phyloP scores from a whole-genome alignment of 64 coral and sea anemone species.

The Hydrozoanthus tunicans region DNA sequence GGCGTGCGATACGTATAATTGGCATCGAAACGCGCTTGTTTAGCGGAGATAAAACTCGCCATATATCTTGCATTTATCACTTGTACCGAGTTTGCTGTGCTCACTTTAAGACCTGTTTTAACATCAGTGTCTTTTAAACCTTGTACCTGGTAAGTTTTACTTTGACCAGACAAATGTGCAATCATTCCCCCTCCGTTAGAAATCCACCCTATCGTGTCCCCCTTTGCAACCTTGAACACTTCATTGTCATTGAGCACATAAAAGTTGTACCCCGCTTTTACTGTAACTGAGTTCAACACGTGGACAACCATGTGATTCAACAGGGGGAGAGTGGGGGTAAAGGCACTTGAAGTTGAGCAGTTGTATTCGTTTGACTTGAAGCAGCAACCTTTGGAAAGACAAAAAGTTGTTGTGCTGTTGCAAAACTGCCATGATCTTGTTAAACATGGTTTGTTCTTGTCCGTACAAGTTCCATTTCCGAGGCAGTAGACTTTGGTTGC shows the following conservation, averaged over 20 bases:
- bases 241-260: constrained; percentile 59
- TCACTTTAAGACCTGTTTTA: constrained; percentile 44
- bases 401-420: not conserved
- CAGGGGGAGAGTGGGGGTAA: not conserved
- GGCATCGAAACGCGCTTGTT: constrained; percentile 42
- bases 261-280: constrained; percentile 75
- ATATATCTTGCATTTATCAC: constrained; percentile 12
- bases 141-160: constrained; percentile 36
- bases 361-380: not conserved
- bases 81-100: not conserved
- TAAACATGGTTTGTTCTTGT: not conserved
- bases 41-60: constrained; percentile 33
- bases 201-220: constrained; percentile 77
- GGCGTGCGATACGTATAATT: constrained; percentile 13
- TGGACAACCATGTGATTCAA: constrained; percentile 30
- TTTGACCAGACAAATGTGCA: constrained; percentile 27
- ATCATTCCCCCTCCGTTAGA: constrained; percentile 56
- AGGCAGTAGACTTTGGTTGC: not conserved
- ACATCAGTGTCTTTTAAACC: not conserved
- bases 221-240: constrained; percentile 28
- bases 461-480: constrained; percentile 18
- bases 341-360: constrained; percentile 2
- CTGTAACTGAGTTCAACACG: constrained; percentile 41
- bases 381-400: not conserved
- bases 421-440: not conserved